Conservation (phyloP, 2,797 vertebrate species). For the Onychomys leucogaster region DNA sequence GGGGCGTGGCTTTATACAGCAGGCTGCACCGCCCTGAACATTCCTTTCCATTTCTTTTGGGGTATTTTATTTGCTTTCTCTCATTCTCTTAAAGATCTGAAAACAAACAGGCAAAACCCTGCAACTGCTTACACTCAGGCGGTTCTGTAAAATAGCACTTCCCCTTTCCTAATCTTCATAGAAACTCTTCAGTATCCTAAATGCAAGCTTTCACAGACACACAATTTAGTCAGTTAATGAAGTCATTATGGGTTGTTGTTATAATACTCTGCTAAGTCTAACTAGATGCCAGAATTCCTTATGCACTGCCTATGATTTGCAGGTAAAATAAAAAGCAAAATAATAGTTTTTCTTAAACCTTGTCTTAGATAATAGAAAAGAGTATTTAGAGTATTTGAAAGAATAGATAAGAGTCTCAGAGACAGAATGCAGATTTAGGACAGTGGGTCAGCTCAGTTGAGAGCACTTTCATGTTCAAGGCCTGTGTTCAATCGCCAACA, state of each 20-base stretch:
- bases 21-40: too few species aligned
- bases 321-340: conserved; percentile 14
- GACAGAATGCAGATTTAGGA: neutral
- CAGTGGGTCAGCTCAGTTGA: neutral
- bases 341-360: conserved; percentile 39
- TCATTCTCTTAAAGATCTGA: neutral
- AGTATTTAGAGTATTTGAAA: neutral
- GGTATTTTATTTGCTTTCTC: conserved; percentile 6
- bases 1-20: neutral
- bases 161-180: neutral
- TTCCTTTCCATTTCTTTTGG: conserved; percentile 12
- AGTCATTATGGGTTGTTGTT: neutral
- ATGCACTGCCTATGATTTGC: neutral
- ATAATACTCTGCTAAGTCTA: conserved; percentile 8
- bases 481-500: neutral
- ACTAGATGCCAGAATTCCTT: conserved; percentile 16
- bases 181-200: neutral
- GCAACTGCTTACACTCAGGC: neutral
- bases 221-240: neutral
- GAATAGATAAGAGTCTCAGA: neutral
- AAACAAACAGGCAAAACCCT: neutral
- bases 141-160: neutral
- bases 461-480: neutral
- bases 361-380: conserved; percentile 12
- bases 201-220: neutral